A percentile compares a stretch with the other conserved stretches of the same genome.
Evolutionary conservation across 1,140 invertebrate genomes (phyloP).

Genomic region (Temnothorax nylanderi): DNA sequence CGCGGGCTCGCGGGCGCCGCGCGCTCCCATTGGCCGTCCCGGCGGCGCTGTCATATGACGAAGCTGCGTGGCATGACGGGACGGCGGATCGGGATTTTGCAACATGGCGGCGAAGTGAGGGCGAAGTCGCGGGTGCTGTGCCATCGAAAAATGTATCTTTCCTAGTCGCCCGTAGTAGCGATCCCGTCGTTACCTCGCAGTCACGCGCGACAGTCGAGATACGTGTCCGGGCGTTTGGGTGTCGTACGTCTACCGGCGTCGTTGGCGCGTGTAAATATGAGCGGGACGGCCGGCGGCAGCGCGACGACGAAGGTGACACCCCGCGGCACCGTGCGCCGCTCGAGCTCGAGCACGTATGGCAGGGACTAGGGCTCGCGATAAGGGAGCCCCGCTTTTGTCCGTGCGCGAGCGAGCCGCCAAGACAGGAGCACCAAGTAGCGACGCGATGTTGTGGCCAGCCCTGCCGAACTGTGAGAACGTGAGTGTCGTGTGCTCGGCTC

Average conservation of each 20-base stretch:
- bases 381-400: constrained; percentile 68
- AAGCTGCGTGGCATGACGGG: constrained; percentile 79
- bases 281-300: constrained; percentile 70
- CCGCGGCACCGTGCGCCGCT: constrained; percentile 74
- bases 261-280: constrained; percentile 77
- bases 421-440: constrained; percentile 59
- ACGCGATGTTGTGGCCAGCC: constrained; percentile 70
- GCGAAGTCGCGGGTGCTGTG: constrained; percentile 79
- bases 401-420: constrained; percentile 54
- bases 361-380: constrained; percentile 79
- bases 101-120: constrained; percentile 82
- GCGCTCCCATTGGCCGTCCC: constrained; percentile 68
- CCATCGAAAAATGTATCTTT: constrained; percentile 79
- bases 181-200: constrained; percentile 57
- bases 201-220: constrained; percentile 62
- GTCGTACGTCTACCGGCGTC: constrained; percentile 31
- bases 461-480: constrained; percentile 72
- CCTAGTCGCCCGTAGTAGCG: constrained; percentile 71
- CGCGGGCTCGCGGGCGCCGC: constrained; percentile 39
- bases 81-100: constrained; percentile 80
- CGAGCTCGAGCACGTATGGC: constrained; percentile 79
- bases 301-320: constrained; percentile 80
- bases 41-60: constrained; percentile 81
- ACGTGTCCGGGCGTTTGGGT: constrained; percentile 55
- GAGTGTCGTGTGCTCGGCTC: constrained; percentile 65